Percentiles rank a stretch among this genome's conserved stretches.
Conservation (phyloP, 2,888 invertebrate genomes). For the Pristionchus entomophagus region DNA sequence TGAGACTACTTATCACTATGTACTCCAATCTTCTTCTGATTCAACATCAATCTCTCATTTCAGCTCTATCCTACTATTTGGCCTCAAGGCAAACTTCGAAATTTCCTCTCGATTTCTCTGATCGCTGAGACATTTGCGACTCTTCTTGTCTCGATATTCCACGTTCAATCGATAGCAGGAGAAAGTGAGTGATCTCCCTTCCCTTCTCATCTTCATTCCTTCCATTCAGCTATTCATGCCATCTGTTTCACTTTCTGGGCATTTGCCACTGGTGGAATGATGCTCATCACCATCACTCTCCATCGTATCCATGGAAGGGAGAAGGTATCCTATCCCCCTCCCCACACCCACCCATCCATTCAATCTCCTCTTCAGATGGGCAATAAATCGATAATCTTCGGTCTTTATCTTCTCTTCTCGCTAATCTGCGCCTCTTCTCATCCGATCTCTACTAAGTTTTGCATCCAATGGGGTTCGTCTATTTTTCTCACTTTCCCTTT, state of each 20-base stretch:
- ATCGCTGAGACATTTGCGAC: slow-evolving; percentile 9
- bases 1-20: slow-evolving; percentile 15
- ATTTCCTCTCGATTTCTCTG: not conserved
- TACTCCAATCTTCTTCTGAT: not conserved
- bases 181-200: not conserved
- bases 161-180: slow-evolving; percentile 35
- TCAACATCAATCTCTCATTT: not conserved
- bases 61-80: slow-evolving; percentile 21
- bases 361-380: not conserved
- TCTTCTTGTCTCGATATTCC: not conserved
- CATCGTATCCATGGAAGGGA: not conserved
- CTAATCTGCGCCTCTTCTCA: not conserved
- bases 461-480: slow-evolving; percentile 11
- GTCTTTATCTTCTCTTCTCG: not conserved
- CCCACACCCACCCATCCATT: not conserved
- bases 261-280: not conserved
- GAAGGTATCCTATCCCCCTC: not conserved
- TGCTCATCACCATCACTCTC: not conserved
- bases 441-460: slow-evolving; percentile 14
- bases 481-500: not conserved
- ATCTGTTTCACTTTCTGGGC: slow-evolving; percentile 36
- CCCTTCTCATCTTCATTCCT: not conserved
- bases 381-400: not conserved
- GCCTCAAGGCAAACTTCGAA: slow-evolving; percentile 32
- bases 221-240: not conserved